phyloP scores from a whole-genome alignment of 2,888 invertebrate species.

The Idaea dimidiata region DNA sequence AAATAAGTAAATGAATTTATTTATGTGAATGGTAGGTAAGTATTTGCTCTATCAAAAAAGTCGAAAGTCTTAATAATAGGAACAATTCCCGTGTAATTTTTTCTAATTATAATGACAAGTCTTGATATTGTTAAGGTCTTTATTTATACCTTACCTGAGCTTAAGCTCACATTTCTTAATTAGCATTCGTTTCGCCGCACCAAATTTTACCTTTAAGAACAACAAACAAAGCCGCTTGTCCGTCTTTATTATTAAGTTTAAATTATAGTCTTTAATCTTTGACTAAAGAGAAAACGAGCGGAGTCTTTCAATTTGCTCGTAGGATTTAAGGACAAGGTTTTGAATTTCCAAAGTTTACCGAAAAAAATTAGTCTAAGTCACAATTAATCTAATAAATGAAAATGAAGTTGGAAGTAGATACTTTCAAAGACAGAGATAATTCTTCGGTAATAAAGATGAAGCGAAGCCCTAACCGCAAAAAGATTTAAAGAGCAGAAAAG shows the following conservation, averaged over 20 bases:
- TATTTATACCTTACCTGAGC: slow-evolving; percentile 55
- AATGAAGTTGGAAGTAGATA: background rate
- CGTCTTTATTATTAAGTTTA: slow-evolving; percentile 74
- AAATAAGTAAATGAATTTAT: no score
- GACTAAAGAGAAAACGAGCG: slow-evolving; percentile 65
- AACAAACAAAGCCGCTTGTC: slow-evolving; percentile 70
- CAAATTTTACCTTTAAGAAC: slow-evolving; percentile 67
- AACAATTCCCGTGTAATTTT: slow-evolving; percentile 23
- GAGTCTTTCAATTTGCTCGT: slow-evolving; percentile 56
- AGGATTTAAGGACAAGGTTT: slow-evolving; percentile 55
- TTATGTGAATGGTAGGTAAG: no score
- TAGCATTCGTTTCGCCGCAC: slow-evolving; percentile 63
- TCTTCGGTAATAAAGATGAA: slow-evolving; percentile 11
- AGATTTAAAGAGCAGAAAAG: slow-evolving; percentile 23
- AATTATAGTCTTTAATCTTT: slow-evolving; percentile 75
- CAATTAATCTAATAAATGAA: background rate
- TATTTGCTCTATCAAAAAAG: background rate
- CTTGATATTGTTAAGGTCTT: slow-evolving; percentile 49
- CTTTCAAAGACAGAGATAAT: background rate
- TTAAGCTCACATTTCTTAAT: slow-evolving; percentile 68
- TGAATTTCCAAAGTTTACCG: slow-evolving; percentile 49
- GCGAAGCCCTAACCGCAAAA: slow-evolving; percentile 24
- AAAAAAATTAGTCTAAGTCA: slow-evolving; percentile 16
- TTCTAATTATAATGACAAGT: slow-evolving; percentile 43
- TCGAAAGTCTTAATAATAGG: background rate